Base-by-base conservation (phyloP, 2,797 vertebrate genomes). In the Bradypodion ventrale region DNA sequence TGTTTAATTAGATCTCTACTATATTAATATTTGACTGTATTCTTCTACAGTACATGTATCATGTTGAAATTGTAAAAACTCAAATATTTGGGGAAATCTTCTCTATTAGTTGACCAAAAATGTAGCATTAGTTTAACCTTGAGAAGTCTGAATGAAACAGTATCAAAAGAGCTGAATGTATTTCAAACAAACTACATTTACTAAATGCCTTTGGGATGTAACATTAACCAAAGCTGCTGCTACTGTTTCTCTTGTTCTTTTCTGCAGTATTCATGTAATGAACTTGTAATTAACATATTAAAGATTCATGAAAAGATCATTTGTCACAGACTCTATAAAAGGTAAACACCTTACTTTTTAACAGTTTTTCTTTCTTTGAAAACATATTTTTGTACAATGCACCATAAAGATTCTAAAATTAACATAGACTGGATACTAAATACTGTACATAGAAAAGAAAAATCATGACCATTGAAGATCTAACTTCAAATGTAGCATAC, bases 231-330 rank as follows among this genome's bases (percentile, higher is more conserved):
- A 79, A 69, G 73, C 62, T 40, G 68, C 70, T 73, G 70, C 23
- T 46, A 27, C 25, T 73, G 44, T 29, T 13, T 25, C 68, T 7
- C 3, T 25, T 27, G 40, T 37, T 40, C 88, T 88, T 88, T 94
- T 56, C 94, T 95, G 94, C 95, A 91, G 49, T 70, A 80, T 84
- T 89, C 91, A 87, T 95, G 95, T 96, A 96, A 96, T 95, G 95
- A 96, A 92, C 69, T 93, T 95, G 93, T 96, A 96, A 97, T 95
- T 94, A 96, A 86, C 62, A 80, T 83, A 94, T 96, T 87, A 92
- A 96, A 94, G 92, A 96, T 95, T 93, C 78, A 97, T 90, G 86
- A 81, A 80, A 81, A 12, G 87, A 92, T 95, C 91, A 92, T 56
- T 84, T 89, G 75, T 91, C 94, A 89, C 29, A 69, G 65, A 60